Base-by-base conservation (phyloP, 2,797 vertebrate species). In the Nannoperca australis region DNA sequence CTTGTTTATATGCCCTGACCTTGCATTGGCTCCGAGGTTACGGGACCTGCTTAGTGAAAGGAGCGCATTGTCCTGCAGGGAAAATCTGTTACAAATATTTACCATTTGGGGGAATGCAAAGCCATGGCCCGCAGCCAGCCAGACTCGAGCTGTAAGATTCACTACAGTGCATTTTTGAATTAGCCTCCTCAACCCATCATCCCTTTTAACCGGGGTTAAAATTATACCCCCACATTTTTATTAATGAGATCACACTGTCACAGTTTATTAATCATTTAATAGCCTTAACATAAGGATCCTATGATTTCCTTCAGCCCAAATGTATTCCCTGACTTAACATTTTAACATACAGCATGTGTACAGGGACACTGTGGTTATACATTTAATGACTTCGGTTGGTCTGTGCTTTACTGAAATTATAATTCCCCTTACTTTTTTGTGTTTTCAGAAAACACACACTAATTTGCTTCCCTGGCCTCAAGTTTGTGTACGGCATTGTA, bases 71-170 rank as follows among this genome's bases (percentile, higher is more conserved):
- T 99, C 95, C 95, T 96, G 94, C 94, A 95, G 93, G 96, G 95
- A 87, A 97, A 97, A 97, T 97, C 96, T 98, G 97, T 96, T 98
- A 96, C 97, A 98, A 98, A 98, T 98, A 98, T 98, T 98, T 99
- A 97, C 96, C 96, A 93, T 80, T 93, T 93, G 95, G 95, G 96
- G 84, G 83, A 95, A 96, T 91, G 95, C 96, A 94, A 95, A 94
- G 95, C 93, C 91, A 82, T 97, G 97, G 97, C 94, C 85, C 84
- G 82, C 89, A 89, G 96, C 97, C 97, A 97, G 95, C 94, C 96
- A 97, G 96, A 97, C 97, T 76, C 92, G 88, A 96, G 96, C 96
- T 95, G 96, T 98, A 98, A 98, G 97, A 98, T 96, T 96, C 96
- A 94, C 96, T 94, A 94, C 96, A 95, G 73, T 85, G 76, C 96